These are phyloP conservation scores for Cataglyphis albicans DNA, from an alignment of 2,888 invertebrate species.

Conservation along the genomic window DNA sequence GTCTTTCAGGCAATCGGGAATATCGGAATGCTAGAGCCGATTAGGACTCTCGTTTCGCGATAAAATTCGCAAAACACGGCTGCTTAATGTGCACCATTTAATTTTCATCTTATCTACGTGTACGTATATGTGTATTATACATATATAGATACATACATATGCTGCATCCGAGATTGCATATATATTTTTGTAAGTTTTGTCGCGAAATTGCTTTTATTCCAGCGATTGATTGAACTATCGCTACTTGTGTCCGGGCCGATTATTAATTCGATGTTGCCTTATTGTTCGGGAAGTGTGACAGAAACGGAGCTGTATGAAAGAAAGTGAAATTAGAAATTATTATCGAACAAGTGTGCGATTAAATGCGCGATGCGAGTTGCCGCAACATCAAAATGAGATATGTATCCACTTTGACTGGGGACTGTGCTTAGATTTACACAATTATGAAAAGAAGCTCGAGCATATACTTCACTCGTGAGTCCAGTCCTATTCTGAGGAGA, in stretches of 20 bases:
- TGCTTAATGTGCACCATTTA: neutral
- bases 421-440: slow-evolving; percentile 37
- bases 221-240: slow-evolving; percentile 56
- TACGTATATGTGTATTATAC: neutral
- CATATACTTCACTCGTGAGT: neutral
- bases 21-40: slow-evolving; percentile 9
- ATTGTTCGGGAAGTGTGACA: slow-evolving; percentile 59
- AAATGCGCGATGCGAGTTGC: neutral
- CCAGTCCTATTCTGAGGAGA: slow-evolving; percentile 42
- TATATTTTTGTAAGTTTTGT: neutral
- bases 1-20: slow-evolving; percentile 24
- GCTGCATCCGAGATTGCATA: slow-evolving; percentile 35
- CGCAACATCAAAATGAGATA: slow-evolving; percentile 3
- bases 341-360: neutral
- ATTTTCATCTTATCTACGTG: neutral
- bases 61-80: neutral
- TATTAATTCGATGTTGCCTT: slow-evolving; percentile 59
- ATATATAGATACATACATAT: slow-evolving; percentile 22
- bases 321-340: slow-evolving; percentile 28
- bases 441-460: slow-evolving; percentile 67
- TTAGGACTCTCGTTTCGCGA: slow-evolving; percentile 8
- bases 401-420: slow-evolving; percentile 12
- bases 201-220: slow-evolving; percentile 14
- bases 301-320: slow-evolving; percentile 46
- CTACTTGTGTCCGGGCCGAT: slow-evolving; percentile 50